phyloP scores from a whole-genome alignment of 2,113 vertebrate genomes.

The Podiceps cristatus region DNA sequence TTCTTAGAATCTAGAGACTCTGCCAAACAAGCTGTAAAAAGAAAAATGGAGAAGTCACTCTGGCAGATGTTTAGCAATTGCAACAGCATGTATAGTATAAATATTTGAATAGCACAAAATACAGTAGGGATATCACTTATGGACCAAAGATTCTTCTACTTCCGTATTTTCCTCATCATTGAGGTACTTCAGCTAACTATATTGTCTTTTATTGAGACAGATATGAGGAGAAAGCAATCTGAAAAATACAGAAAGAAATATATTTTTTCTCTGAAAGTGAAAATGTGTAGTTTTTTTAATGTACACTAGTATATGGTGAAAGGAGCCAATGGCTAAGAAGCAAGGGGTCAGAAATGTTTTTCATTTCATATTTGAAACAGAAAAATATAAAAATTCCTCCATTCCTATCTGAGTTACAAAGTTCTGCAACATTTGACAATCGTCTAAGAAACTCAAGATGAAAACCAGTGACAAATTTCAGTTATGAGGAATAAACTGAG shows the following conservation, averaged over 20 bases:
- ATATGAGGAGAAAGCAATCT: neutral
- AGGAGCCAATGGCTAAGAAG: neutral
- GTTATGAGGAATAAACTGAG: neutral
- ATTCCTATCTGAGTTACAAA: neutral
- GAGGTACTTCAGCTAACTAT: neutral
- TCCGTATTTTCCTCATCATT: neutral
- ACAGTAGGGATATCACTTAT: neutral
- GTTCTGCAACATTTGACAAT: neutral
- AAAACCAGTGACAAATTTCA: neutral
- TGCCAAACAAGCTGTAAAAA: neutral
- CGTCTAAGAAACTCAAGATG: neutral
- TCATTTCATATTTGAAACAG: neutral
- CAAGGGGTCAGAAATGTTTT: neutral
- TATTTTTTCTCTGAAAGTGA: neutral
- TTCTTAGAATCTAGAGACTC: neutral
- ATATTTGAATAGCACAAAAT: neutral
- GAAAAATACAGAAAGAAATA: neutral
- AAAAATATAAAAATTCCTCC: neutral
- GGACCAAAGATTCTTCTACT: neutral
- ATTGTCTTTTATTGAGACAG: neutral
- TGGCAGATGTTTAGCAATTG: neutral
- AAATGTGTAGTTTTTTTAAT: neutral
- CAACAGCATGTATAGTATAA: neutral
- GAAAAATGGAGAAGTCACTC: fast-evolving
- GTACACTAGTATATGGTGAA: neutral